Evolutionary conservation across 2,797 vertebrate species (phyloP), one percentile per base, ranked within the genome.

Genomic region (Rachycentron canadum): DNA sequence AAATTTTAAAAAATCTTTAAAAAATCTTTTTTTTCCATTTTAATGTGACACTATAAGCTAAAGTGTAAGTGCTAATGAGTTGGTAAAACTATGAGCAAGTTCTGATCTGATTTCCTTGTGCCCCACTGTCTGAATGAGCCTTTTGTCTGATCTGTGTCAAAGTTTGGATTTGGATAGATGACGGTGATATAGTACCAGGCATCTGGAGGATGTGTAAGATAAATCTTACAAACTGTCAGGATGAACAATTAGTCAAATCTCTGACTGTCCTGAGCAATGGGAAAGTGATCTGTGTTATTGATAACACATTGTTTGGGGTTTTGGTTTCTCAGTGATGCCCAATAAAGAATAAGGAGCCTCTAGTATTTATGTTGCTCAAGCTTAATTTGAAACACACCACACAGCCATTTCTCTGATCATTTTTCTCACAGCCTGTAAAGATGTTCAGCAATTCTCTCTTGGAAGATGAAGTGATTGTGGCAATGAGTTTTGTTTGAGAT

Each of bases 321-420:
- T 72, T 47, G 73, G 83, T 84, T 83, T 75, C 79, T 82, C 53
- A 16, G 73, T 84, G 84, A 84, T 85, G 83, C 63, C 78, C 74
- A 56, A 81, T 87, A 86, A 90, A 91, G 88, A 90, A 69, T 40
- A 65, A 68, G 52, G 83, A 73, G 50, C 68, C 76, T 88, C 79
- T 88, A 86, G 86, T 89, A 88, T 87, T 87, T 69, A 71, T 88
- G 76, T 88, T 87, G 86, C 87, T 90, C 79, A 76, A 88, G 77
- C 73, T 82, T 91, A 84, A 93, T 94, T 88, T 70, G 59, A 94
- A 92, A 92, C 90, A 92, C 79, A 32, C 83, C 64, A 52, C 75
- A 21, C 75, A 59, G 25, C 82, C 43, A 59, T 78, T 82, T 69
- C 69, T 69, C 70, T 81, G 74, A 72, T 1, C n/a, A 40, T 55